These are phyloP conservation scores for Lithobius niger DNA, from an alignment of 1,140 invertebrate genomes.

Conservation along the genomic window DNA sequence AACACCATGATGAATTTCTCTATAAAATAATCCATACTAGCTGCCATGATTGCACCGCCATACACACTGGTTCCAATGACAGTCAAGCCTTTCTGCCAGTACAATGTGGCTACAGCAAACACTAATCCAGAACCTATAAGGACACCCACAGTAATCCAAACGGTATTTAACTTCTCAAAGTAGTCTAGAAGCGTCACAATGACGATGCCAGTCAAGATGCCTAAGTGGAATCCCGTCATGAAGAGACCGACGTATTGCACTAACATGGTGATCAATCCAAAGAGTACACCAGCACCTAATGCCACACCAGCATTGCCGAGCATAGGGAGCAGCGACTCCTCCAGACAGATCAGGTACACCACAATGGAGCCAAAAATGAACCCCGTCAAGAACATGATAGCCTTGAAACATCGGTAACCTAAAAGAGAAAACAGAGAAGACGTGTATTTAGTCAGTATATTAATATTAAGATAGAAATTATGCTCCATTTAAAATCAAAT, in stretches of 20 bases:
- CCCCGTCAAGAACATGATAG: conserved; percentile 76
- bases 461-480: too few relatives aligned
- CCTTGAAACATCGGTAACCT: conserved; percentile 80
- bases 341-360: conserved; percentile 61
- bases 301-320: conserved; percentile 61
- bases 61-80: conserved; percentile 61
- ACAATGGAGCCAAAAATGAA: conserved; percentile 68
- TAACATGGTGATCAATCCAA: conserved; percentile 60
- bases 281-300: conserved; percentile 55
- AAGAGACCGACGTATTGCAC: conserved; percentile 72
- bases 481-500: too few relatives aligned
- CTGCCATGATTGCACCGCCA: conserved; percentile 55
- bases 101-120: conserved; percentile 54
- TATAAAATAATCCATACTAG: conserved; percentile 59
- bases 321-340: conserved; percentile 53
- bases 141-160: conserved; percentile 54
- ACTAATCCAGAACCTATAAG: conserved; percentile 50
- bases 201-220: conserved; percentile 47
- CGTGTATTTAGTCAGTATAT: conserved; percentile 2
- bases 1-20: conserved; percentile 47
- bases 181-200: conserved; percentile 35
- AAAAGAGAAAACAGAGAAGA: conserved; percentile 32
- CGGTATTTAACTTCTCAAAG: conserved; percentile 31
- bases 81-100: conserved; percentile 56
- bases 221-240: conserved; percentile 66